Conservation (phyloP, 2,797 vertebrate species). For the Crotalus adamanteus region DNA sequence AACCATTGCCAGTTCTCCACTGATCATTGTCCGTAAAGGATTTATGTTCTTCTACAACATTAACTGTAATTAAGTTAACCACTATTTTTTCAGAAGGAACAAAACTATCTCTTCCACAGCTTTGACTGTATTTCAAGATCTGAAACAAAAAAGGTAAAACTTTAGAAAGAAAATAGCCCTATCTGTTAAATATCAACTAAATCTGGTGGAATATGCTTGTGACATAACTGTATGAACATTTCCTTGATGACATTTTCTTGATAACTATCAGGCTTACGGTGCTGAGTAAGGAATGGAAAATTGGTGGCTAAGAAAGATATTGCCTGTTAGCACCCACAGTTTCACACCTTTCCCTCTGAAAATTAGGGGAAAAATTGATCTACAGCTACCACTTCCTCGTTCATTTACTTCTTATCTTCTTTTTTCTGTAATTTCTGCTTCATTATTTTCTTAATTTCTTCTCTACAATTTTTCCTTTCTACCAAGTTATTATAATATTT, state of each 20-base stretch:
- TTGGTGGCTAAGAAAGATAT: neutral
- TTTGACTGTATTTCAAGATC: slow-evolving; percentile 68
- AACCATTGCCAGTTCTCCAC: neutral
- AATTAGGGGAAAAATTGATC: neutral
- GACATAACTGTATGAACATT: neutral
- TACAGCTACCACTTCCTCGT: neutral
- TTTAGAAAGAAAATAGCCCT: slow-evolving; percentile 18
- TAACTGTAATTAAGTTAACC: slow-evolving; percentile 65
- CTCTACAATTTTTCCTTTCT: neutral
- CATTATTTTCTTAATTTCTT: neutral
- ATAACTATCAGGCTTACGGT: neutral
- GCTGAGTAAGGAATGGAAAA: neutral
- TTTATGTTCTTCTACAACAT: slow-evolving; percentile 51
- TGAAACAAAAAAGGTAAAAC: slow-evolving; percentile 56
- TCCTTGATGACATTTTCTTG: neutral
- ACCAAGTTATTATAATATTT: neutral
- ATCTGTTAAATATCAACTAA: neutral
- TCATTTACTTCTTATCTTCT: neutral
- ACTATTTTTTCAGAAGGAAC: slow-evolving; percentile 66
- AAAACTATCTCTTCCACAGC: slow-evolving; percentile 62
- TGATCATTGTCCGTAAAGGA: slow-evolving; percentile 24
- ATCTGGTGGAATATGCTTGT: neutral
- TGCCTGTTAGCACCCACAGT: neutral
- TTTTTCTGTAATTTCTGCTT: neutral
- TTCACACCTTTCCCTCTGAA: neutral